These are phyloP conservation scores for Drosophila lacicola DNA, from an alignment of 2,888 invertebrate genomes.

Conservation along the genomic window DNA sequence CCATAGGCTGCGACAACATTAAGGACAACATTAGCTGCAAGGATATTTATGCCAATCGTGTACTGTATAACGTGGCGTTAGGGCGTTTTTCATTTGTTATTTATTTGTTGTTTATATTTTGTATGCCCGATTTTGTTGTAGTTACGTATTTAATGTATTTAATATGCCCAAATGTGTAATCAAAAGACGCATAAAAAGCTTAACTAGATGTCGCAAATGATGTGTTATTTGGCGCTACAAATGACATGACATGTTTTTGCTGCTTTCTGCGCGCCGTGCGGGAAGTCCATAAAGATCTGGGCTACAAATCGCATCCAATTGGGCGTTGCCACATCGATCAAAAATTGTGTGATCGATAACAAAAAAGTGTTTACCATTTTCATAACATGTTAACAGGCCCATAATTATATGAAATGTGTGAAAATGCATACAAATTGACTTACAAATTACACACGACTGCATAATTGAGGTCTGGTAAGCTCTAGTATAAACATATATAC, in stretches of 20 bases:
- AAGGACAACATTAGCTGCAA: no score
- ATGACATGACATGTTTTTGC: slow-evolving; percentile 39
- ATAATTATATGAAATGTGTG: slow-evolving; percentile 58
- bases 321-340: slow-evolving; percentile 40
- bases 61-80: no score
- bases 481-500: neutral
- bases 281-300: slow-evolving; percentile 65
- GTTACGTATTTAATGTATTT: slow-evolving; percentile 5
- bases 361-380: slow-evolving; percentile 17
- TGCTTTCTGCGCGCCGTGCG: slow-evolving; percentile 45
- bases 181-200: slow-evolving; percentile 6
- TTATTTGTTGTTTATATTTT: neutral
- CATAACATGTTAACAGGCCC: slow-evolving; percentile 36
- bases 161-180: slow-evolving; percentile 27
- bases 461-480: slow-evolving; percentile 1
- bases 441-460: slow-evolving; percentile 45
- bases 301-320: slow-evolving; percentile 37
- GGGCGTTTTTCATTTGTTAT: neutral
- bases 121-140: slow-evolving; percentile 1
- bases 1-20: neutral
- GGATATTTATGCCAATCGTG: no score
- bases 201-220: slow-evolving; percentile 25
- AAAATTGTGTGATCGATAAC: slow-evolving; percentile 5
- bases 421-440: slow-evolving; percentile 52
- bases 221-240: slow-evolving; percentile 29